phyloP scores from a whole-genome alignment of 2,888 invertebrate genomes.

The Chirona hameri region DNA sequence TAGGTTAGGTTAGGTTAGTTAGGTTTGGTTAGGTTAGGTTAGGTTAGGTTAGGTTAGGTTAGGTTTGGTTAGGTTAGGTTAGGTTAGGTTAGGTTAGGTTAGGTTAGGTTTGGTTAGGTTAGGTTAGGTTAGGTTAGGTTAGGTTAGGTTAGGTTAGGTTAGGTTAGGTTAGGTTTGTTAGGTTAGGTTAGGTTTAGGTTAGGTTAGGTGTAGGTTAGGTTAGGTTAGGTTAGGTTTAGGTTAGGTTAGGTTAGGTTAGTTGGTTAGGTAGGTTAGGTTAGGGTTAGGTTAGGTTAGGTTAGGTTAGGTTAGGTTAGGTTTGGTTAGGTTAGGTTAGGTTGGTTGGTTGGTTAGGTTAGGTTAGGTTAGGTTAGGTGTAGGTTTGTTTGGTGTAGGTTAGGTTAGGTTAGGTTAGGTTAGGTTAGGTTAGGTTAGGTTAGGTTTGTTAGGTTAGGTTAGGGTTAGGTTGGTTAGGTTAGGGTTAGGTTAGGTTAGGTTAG shows the following conservation, averaged over 20 bases:
- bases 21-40: conserved; percentile 32
- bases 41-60: conserved; percentile 34
- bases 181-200: conserved; percentile 35
- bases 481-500: conserved; percentile 14
- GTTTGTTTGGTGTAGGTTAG: conserved; percentile 9
- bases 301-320: conserved; percentile 28
- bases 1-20: conserved; percentile 5
- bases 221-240: conserved; percentile 24
- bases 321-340: no score
- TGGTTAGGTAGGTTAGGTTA: conserved; percentile 31
- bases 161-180: conserved; percentile 36
- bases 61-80: conserved; percentile 34
- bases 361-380: no score
- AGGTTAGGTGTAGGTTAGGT: no score
- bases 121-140: conserved; percentile 36
- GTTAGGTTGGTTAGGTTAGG: neutral
- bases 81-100: conserved; percentile 34
- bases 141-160: no score
- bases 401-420: no score
- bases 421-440: conserved; percentile 26
- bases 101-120: conserved; percentile 36
- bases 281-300: conserved; percentile 32
- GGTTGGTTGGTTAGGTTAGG: no score
- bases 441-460: no score
- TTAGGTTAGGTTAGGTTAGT: conserved; percentile 34